Base-by-base conservation (phyloP, 2,797 vertebrate genomes). In the Syndactyla subalaris region DNA sequence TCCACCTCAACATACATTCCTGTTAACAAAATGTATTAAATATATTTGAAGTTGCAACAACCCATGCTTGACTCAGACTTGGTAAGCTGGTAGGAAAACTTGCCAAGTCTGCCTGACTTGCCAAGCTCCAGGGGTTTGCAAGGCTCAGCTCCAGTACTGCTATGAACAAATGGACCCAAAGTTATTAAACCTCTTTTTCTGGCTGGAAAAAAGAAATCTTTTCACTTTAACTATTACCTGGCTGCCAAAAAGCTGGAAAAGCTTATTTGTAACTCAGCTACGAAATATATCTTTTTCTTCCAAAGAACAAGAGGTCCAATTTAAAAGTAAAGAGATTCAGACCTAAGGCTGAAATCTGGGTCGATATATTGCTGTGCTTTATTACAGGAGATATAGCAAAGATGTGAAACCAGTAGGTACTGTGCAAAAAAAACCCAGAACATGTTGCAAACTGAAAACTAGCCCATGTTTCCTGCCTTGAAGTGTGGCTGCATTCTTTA, bases 61-160 rank as follows among this genome's bases (percentile, higher is more conserved):
- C 49, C 94, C 85, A 88, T 30, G 84, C 79, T 58, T 80, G 95
- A 95, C 93, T 96, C 94, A 93, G 91, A 96, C 92, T 77, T 66
- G 24, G 93, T 95, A 96, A 97, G 92, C 76, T 90, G 90, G 62
- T 57, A 65, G 90, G 94, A 96, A 96, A 89, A 71, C 38, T 62
- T 89, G 97, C 97, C 98, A 98, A 97, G 94, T 74, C 61, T 73
- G 71, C 41, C 55, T 62, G 18, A 55, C 82, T 85, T 97, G 97
- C 98, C 98, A 98, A 98, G 92, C 97, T 97, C 97, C 97, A 94
- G 98, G 97, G 96, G 97, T 97, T 96, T 95, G 75, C 32, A 92
- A 85, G 86, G 91, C 96, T 97, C 97, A 96, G 59, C 85, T 86
- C 65, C 48, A 92, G 91, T 36, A 73, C 65, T 95, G 89, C 97